These are phyloP conservation scores for Phylloscopus trochiloides DNA, from an alignment of 2,113 vertebrate species.

Conservation along the genomic window DNA sequence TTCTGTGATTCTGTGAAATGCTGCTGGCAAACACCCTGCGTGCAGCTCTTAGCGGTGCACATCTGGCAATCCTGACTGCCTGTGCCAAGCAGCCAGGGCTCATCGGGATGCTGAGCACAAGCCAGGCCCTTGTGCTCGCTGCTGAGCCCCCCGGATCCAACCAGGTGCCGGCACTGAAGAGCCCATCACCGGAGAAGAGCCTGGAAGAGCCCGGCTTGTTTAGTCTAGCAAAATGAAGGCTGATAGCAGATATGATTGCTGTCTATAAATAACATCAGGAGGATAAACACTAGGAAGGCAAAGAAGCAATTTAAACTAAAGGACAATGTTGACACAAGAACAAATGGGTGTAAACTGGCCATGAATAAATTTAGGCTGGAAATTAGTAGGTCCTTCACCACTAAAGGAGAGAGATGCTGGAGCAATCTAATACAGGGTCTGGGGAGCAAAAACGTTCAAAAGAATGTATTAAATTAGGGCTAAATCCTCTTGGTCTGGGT, in stretches of 20 bases:
- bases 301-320: slow-evolving; percentile 49
- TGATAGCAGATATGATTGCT: slow-evolving; percentile 51
- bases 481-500: background rate
- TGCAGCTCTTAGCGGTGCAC: rapidly evolving
- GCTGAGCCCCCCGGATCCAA: background rate
- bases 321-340: slow-evolving; percentile 46
- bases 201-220: slow-evolving; percentile 33
- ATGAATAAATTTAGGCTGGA: slow-evolving; percentile 38
- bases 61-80: rapidly evolving
- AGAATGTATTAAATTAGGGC: background rate
- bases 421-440: background rate
- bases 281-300: slow-evolving; percentile 52
- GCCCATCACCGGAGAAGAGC: slow-evolving; percentile 17
- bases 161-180: background rate
- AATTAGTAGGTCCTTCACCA: slow-evolving; percentile 32
- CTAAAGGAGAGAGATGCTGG: background rate
- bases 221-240: slow-evolving; percentile 31
- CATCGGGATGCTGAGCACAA: background rate
- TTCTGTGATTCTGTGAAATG: no score
- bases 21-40: rapidly evolving
- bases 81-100: background rate
- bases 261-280: slow-evolving; percentile 47
- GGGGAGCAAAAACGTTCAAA: background rate
- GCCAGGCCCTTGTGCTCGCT: background rate
- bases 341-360: slow-evolving; percentile 24